Conservation (phyloP, 2,113 vertebrate species). For the Tilapia sparmanii region DNA sequence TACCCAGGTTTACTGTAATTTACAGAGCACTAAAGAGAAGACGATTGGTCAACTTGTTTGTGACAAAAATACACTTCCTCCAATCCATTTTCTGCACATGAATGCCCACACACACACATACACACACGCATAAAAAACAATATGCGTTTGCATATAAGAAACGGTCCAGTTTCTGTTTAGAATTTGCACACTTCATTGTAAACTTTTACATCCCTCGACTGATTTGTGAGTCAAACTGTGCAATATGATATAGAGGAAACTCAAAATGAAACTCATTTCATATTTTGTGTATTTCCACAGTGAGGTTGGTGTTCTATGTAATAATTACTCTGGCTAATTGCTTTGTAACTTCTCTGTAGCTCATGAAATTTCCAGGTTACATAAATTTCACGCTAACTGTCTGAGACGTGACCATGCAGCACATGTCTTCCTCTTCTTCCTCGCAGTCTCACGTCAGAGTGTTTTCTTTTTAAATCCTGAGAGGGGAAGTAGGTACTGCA, state of each 20-base stretch:
- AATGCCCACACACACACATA: neutral
- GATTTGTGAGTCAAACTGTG: neutral
- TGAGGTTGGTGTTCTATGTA: neutral
- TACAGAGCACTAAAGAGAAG: neutral
- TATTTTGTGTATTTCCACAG: neutral
- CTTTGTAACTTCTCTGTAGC: neutral
- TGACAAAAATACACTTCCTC: conserved; percentile 26
- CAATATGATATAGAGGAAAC: neutral
- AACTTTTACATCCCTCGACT: neutral
- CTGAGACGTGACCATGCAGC: neutral
- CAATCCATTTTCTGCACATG: neutral
- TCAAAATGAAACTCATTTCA: neutral
- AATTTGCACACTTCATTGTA: neutral
- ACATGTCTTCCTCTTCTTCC: neutral
- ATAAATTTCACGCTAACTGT: neutral
- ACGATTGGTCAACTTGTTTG: neutral
- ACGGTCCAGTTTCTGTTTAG: neutral
- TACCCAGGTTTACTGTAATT: neutral
- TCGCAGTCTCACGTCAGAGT: neutral
- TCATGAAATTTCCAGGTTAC: neutral
- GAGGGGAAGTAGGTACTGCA: neutral
- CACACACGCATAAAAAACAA: neutral
- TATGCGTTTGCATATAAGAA: neutral
- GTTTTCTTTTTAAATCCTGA: neutral
- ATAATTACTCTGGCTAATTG: neutral